phyloP scores from a whole-genome alignment of 1,140 invertebrate genomes.

The Vollenhovia emeryi region DNA sequence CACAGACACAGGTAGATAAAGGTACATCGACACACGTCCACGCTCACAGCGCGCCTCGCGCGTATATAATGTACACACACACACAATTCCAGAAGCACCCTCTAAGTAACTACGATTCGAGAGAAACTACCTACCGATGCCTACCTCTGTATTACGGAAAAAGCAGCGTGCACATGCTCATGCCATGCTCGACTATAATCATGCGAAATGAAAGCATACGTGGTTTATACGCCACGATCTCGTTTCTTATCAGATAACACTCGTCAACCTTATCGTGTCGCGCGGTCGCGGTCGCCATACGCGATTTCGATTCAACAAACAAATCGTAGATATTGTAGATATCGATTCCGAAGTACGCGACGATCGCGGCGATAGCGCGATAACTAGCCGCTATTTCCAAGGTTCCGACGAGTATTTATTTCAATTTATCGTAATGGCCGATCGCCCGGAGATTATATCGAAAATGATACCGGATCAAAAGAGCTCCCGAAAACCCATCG shows the following conservation, averaged over 20 bases:
- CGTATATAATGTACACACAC: constrained; percentile 17
- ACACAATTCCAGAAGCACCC: constrained; percentile 38
- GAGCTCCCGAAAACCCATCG: background rate
- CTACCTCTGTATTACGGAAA: constrained; percentile 39
- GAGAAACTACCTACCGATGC: constrained; percentile 17
- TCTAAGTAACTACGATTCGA: constrained; percentile 28
- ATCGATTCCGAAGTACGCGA: background rate
- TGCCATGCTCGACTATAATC: constrained; percentile 61
- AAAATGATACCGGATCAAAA: background rate
- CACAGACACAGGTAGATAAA: constrained; percentile 67
- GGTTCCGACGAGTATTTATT: background rate
- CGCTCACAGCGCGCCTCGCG: constrained; percentile 18
- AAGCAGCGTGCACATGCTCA: constrained; percentile 77
- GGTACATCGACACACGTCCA: constrained; percentile 50
- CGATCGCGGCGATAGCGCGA: constrained; percentile 4
- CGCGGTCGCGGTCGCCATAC: background rate
- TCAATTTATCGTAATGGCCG: background rate
- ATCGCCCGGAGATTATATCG: background rate
- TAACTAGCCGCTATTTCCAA: background rate
- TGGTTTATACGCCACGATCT: constrained; percentile 1
- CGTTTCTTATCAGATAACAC: constrained; percentile 43
- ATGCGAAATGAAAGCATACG: constrained; percentile 34
- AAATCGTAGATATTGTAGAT: constrained; percentile 23
- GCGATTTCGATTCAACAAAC: constrained; percentile 30
- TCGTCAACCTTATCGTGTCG: background rate